Conservation (phyloP, 1,140 invertebrate species). For the Drosophila truncata region DNA sequence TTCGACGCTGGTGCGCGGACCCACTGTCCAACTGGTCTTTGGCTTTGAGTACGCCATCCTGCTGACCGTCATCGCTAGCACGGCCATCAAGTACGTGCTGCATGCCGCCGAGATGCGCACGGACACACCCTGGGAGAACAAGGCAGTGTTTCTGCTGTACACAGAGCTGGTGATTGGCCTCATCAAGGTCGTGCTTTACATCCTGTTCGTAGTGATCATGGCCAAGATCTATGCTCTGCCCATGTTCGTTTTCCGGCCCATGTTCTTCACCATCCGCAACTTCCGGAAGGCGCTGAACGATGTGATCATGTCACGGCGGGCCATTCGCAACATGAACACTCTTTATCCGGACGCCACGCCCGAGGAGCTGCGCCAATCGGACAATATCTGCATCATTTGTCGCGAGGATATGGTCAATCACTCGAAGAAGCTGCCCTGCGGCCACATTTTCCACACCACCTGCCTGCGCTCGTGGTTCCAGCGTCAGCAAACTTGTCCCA, state of each 20-base stretch:
- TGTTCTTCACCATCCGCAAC: conserved; percentile 99
- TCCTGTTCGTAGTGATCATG: conserved; percentile 98
- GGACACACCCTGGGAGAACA: conserved; percentile 99
- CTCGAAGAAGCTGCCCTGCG: conserved; percentile 99
- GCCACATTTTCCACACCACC: conserved; percentile 99
- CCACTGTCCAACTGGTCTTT: conserved; percentile 99
- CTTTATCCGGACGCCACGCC: conserved; percentile 98
- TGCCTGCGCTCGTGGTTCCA: conserved; percentile 99
- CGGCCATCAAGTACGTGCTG: conserved; percentile 97
- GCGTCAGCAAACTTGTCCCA: conserved; percentile 99
- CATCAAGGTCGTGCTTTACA: conserved; percentile 95
- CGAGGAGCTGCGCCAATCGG: conserved; percentile 96
- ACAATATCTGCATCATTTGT: conserved; percentile 99
- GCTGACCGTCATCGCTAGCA: conserved; percentile 96
- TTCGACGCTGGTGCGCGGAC: conserved; percentile 96
- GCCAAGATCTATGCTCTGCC: conserved; percentile 98
- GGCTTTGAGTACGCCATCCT: conserved; percentile 99
- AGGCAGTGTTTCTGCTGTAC: conserved; percentile 98
- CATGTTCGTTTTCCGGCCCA: conserved; percentile 98
- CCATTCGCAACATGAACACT: conserved; percentile 99
- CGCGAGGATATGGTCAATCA: conserved; percentile 89
- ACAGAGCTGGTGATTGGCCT: conserved; percentile 98
- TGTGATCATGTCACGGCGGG: conserved; percentile 97
- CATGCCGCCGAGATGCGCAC: conserved; percentile 97
- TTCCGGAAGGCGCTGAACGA: conserved; percentile 99